Conservation (phyloP, 2,113 vertebrate species). For the Sterrhoptilus dennistouni region DNA sequence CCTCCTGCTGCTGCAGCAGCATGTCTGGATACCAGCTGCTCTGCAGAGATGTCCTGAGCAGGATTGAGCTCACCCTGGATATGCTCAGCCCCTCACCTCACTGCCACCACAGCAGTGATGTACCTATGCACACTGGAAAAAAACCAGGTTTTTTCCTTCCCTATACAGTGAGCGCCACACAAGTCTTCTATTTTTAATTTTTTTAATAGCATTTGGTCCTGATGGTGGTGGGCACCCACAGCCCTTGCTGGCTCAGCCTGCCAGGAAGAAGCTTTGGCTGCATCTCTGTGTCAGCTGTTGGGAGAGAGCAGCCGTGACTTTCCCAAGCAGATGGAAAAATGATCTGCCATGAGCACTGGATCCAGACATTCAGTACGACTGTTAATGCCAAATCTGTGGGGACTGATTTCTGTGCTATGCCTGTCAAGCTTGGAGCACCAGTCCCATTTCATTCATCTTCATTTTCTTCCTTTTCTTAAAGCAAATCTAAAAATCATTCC, state of each 20-base stretch:
- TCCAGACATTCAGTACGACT: not conserved
- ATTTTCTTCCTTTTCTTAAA: slow-evolving; percentile 20
- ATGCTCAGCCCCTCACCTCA: not conserved
- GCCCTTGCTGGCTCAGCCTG: not conserved
- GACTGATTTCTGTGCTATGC: not conserved
- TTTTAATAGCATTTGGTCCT: not conserved
- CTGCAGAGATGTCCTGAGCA: not conserved
- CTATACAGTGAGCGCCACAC: not conserved
- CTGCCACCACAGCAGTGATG: rapidly evolving
- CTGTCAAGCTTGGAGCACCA: not conserved
- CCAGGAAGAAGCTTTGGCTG: not conserved
- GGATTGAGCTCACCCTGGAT: not conserved
- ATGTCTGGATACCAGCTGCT: not conserved
- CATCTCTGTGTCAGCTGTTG: not conserved
- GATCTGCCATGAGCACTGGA: not conserved
- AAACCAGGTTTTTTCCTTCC: not conserved
- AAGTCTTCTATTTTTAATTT: not conserved
- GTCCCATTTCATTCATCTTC: not conserved
- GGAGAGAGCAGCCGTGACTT: not conserved
- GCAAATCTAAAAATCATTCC: not conserved
- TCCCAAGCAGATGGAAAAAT: slow-evolving; percentile 40
- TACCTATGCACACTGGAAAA: not conserved
- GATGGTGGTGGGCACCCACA: not conserved
- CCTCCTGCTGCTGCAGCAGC: not conserved
- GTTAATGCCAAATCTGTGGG: not conserved